Base-by-base conservation (phyloP, 2,888 invertebrate genomes). In the Melanostoma scalare region DNA sequence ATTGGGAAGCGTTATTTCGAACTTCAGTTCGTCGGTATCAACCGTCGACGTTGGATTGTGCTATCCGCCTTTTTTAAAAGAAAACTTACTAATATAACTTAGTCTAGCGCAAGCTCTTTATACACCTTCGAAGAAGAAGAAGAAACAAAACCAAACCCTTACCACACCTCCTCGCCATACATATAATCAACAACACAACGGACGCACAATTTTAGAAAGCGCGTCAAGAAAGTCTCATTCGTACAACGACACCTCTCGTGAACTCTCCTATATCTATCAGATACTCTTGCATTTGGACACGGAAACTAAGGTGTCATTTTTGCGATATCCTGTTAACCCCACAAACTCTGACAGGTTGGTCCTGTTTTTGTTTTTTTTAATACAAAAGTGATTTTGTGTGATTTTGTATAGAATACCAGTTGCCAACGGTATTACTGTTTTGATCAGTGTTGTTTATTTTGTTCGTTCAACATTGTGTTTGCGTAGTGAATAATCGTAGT, bases 1-100 rank as follows among this genome's bases (percentile, higher is more conserved):
- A 79, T 60, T 75, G 84, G 74, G 56, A 74, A 79, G 65, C 58
- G 75, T 75, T 78, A 84, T 84, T 79, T 75, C 79, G 74, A 84
- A 79, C 84, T 84, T 84, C 84, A 84, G 84, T 84, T 75, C 74
- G 79, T 84, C 74, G 61, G 79, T 79, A 84, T 79, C 84, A 84
- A 84, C 71, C 79, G 84, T 84, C 74, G 84, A 67, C 84, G 79
- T 84, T 84, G 84, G 79, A 75, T 75, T 84, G 74, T 79, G 65
- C 60, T 79, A 55, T 67, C 52, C 56, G 36, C 67, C 42, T 52
- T 30, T 46, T 56, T 69, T 61, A n/a, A 9, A 52, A 55, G 36
- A 53, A 33, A 58, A 42, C 10, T 30, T 31, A 48, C n/a, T 10
- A 50, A 36, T 30, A 36, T 8, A 36, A 10, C 30, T 48, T 46